A percentile compares a stretch with the other conserved stretches of the same genome.
These are phyloP conservation scores for Melanchra persicariae DNA, from an alignment of 2,888 invertebrate genomes.

Conservation along the genomic window DNA sequence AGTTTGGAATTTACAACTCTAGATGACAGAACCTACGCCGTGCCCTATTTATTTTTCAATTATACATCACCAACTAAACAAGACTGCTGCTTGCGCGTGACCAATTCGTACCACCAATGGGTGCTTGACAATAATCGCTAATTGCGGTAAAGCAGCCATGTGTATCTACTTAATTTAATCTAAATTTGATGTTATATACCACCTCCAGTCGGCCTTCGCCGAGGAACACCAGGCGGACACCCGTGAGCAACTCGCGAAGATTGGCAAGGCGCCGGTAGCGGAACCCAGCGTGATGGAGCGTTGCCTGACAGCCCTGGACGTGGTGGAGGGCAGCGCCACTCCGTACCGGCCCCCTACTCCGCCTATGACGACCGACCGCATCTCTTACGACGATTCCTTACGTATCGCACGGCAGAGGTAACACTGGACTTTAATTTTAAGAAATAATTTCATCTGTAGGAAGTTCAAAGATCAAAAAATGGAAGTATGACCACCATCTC, in stretches of 20 bases:
- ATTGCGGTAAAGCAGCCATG: neutral
- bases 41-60: no score
- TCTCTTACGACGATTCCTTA: constrained; percentile 84
- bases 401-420: constrained; percentile 78
- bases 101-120: no score
- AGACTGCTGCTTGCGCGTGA: no score
- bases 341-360: constrained; percentile 82
- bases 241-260: constrained; percentile 81
- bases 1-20: no score
- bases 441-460: no score
- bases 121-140: neutral
- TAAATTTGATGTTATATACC: neutral
- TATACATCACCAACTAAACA: no score
- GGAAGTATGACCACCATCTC: no score
- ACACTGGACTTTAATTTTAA: neutral
- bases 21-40: no score
- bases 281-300: constrained; percentile 84
- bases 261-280: constrained; percentile 84
- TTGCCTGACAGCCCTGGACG: constrained; percentile 84
- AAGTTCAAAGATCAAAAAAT: no score
- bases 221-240: constrained; percentile 81
- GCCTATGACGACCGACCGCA: constrained; percentile 81
- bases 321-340: constrained; percentile 82
- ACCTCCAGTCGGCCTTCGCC: constrained; percentile 76
- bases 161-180: neutral